Evolutionary conservation across 2,888 invertebrate genomes (phyloP).

Genomic region (Troides aeacus): DNA sequence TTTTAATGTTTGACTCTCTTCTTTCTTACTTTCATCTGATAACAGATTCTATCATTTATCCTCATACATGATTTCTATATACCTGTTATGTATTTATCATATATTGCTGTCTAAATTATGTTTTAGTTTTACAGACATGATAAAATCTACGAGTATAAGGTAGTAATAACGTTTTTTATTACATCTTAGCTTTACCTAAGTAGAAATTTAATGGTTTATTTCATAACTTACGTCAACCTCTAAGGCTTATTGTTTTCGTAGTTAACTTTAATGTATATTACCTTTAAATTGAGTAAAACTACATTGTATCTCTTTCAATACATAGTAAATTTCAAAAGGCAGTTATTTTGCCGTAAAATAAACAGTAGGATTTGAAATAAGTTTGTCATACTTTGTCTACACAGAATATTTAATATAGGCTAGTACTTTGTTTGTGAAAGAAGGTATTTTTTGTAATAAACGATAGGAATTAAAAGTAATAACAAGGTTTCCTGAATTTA

Average conservation of each 20-base stretch:
- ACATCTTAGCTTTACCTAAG: no score
- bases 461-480: background rate
- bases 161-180: no score
- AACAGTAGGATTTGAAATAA: background rate
- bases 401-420: background rate
- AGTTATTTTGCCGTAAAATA: background rate
- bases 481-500: no score
- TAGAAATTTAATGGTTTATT: background rate
- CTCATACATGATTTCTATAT: no score
- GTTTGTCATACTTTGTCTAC: background rate
- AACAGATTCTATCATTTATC: no score
- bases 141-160: no score
- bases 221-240: background rate
- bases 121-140: no score
- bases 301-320: background rate
- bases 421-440: background rate
- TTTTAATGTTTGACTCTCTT: no score
- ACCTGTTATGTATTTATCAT: no score
- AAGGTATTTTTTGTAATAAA: background rate
- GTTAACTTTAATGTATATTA: background rate
- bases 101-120: no score
- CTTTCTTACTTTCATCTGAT: no score
- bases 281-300: background rate
- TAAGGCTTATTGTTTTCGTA: background rate
- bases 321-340: constrained; percentile 1